These are phyloP conservation scores for Cheilosia pagana DNA, from an alignment of 2,888 invertebrate genomes.

Conservation along the genomic window DNA sequence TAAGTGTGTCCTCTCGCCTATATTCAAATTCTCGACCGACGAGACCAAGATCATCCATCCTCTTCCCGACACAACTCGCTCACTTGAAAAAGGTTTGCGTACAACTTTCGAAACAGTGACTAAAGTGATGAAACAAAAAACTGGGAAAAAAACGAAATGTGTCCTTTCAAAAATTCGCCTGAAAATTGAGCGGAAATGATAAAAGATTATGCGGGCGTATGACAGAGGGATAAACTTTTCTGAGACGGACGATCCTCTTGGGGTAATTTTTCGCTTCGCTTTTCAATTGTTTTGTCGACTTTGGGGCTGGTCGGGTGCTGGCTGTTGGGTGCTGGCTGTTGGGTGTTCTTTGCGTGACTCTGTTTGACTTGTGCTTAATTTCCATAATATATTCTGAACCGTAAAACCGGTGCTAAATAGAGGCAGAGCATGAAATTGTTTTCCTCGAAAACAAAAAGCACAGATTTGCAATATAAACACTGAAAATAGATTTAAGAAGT, in stretches of 20 bases:
- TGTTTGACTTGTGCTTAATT: conserved; percentile 48
- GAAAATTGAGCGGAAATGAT: conserved; percentile 58
- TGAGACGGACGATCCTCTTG: background rate
- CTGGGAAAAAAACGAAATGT: background rate
- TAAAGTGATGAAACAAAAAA: background rate
- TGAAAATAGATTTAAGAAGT: conserved; percentile 42
- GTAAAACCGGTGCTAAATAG: conserved; percentile 14
- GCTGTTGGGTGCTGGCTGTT: background rate
- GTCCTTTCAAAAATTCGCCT: conserved; percentile 4
- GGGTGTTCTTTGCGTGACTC: conserved; percentile 17
- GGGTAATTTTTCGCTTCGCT: conserved; percentile 22
- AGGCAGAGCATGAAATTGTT: conserved; percentile 27
- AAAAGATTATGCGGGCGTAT: conserved; percentile 52
- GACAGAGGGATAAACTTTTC: conserved; percentile 30
- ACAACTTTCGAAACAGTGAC: conserved; percentile 33
- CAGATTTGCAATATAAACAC: conserved; percentile 39
- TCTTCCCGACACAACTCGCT: conserved; percentile 2
- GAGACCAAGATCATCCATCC: background rate
- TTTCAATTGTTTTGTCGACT: conserved; percentile 44
- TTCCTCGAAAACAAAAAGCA: conserved; percentile 7
- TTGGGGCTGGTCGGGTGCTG: background rate
- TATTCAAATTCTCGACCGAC: background rate
- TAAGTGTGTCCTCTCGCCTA: background rate
- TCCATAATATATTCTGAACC: conserved; percentile 41
- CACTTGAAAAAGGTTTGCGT: conserved; percentile 27